phyloP scores from a whole-genome alignment of 2,888 invertebrate genomes.

The Leptogaster cylindrica region DNA sequence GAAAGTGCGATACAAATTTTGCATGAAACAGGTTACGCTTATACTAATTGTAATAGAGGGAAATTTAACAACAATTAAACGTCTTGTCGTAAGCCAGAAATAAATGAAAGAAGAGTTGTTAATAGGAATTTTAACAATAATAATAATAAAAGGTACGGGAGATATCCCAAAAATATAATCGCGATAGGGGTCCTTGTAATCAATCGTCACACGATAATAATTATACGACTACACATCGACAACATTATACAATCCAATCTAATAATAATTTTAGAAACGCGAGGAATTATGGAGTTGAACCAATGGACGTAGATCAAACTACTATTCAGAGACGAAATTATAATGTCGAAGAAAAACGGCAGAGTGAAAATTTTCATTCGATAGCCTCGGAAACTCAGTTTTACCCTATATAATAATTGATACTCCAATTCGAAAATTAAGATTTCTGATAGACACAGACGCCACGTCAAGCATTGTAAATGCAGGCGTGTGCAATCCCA shows the following conservation, averaged over 20 bases:
- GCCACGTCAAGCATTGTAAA: not conserved
- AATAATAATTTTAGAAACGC: not conserved
- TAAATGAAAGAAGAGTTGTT: not conserved
- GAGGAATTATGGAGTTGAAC: not conserved
- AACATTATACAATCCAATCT: not conserved
- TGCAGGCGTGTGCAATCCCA: not conserved
- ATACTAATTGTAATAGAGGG: not conserved
- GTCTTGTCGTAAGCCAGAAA: not conserved
- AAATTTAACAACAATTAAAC: not conserved
- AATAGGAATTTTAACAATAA: not conserved
- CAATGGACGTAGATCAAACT: not conserved
- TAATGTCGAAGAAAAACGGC: not conserved
- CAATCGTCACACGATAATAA: not conserved
- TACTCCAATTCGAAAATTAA: not conserved
- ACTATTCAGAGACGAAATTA: not conserved
- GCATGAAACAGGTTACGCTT: too few species aligned
- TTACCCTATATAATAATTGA: conserved; percentile 6
- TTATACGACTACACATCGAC: not conserved
- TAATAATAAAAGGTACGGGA: not conserved
- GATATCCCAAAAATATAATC: not conserved
- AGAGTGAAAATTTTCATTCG: not conserved
- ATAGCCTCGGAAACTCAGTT: not conserved
- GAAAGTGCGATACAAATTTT: conserved; percentile 14
- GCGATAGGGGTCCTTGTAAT: too few species aligned
- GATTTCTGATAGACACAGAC: not conserved